Evolutionary conservation across 2,113 vertebrate species (phyloP).

Genomic region (Elephas maximus): DNA sequence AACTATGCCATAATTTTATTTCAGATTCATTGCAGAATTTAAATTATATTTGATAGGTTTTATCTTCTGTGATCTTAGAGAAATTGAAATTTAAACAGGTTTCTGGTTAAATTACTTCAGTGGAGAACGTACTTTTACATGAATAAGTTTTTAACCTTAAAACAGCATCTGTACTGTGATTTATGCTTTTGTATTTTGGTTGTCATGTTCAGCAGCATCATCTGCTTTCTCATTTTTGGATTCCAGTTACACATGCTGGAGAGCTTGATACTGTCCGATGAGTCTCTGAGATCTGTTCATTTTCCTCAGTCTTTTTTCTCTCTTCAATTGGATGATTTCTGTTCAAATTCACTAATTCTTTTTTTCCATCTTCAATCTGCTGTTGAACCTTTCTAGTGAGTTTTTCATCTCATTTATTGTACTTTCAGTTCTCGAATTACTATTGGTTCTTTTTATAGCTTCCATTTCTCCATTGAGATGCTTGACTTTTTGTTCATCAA

Average conservation of each 20-base stretch:
- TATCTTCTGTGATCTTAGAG: conserved; percentile 21
- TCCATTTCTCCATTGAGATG: conserved; percentile 1
- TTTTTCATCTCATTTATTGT: neutral
- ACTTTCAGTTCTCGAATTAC: conserved; percentile 36
- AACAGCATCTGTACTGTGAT: neutral
- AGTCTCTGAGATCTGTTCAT: neutral
- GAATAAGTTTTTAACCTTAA: conserved; percentile 42
- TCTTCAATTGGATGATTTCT: neutral
- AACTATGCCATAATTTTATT: conserved; percentile 20
- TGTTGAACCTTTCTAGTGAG: conserved; percentile 5
- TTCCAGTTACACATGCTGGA: neutral
- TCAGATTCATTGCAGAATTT: conserved; percentile 1
- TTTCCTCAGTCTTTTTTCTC: neutral
- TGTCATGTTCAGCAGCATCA: neutral
- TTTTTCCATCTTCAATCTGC: neutral
- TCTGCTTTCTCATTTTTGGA: neutral
- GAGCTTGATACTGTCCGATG: neutral
- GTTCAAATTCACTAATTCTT: neutral
- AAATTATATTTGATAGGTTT: neutral
- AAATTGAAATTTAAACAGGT: conserved; percentile 42
- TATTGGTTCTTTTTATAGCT: neutral
- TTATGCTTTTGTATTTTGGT: neutral
- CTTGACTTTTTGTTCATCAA: conserved; percentile 39
- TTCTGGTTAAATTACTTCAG: conserved; percentile 50
- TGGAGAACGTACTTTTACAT: conserved; percentile 9